Evolutionary conservation across 2,113 vertebrate species (phyloP), one percentile per base, ranked within the genome.

Genomic region (Ochotona curzoniae): DNA sequence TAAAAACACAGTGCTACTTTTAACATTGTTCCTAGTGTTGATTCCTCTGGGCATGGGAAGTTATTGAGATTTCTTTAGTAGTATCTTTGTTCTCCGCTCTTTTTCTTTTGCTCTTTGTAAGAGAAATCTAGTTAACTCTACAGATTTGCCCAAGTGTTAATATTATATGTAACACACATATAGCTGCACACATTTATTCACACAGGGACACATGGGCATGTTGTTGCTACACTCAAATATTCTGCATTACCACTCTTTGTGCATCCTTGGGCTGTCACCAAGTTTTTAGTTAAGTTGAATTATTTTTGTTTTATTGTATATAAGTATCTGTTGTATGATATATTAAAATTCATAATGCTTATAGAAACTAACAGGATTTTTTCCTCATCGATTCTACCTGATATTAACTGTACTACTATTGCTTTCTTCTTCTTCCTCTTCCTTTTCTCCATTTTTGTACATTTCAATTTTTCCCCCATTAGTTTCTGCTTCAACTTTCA

Each of bases 11-110:
- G 13, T 60, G 15, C 25, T 69, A 67, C 30, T 61, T 83, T 79
- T 91, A 47, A 78, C 28, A 44, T 74, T 38, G 91, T 95, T 96
- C 32, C 23, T 89, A 74, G 28, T 8, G 89, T 91, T 71, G 47
- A 54, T 64, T 93, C 23, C 51, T 73, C 81, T 91, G 38, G 73
- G 14, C 7, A 60, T 91, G 35, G 14, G 44, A 64, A 87, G 7
- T 63, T 83, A 49, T 3, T 44, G 44, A 83, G 49, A 73, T 90
- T 81, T 87, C 38, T 90, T 87, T 61, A 94, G 38, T 73, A 80
- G 15, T 91, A 0, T 21, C 2, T 70, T 92, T 66, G 82, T 51
- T 51, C 18, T 18, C 7, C 51, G 49, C 44, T 35, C 66, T 85
- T 67, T 70, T 80, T 60, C 69, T 74, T 88, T 74, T 47, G 8